Percentiles rank a stretch among this genome's conserved stretches.
Conservation (phyloP, 2,888 invertebrate species). For the Opisthograptis luteolata region DNA sequence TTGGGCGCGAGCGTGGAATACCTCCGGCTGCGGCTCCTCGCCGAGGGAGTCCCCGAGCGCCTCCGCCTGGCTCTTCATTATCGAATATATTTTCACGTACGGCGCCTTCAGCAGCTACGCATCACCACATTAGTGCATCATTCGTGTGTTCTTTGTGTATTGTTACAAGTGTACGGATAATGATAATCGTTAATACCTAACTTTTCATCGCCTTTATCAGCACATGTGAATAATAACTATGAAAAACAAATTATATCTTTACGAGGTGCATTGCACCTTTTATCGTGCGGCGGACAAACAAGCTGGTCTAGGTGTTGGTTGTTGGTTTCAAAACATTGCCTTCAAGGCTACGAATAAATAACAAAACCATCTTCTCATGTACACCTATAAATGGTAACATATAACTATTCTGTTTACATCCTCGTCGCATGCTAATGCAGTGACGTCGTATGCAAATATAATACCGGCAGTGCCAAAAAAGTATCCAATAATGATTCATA, state of each 20-base stretch:
- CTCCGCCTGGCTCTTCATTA: constrained; percentile 96
- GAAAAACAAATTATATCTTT: constrained; percentile 28
- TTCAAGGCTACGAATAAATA: constrained; percentile 7
- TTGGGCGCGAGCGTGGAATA: constrained; percentile 47
- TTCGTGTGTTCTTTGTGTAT: constrained; percentile 43
- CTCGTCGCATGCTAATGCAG: constrained; percentile 31
- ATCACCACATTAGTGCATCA: constrained; percentile 44
- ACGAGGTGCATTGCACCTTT: constrained; percentile 23
- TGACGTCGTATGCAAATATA: constrained; percentile 43
- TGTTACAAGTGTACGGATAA: constrained; percentile 26
- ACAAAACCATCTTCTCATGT: constrained; percentile 22
- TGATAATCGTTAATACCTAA: constrained; percentile 2
- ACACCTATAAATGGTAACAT: constrained; percentile 43
- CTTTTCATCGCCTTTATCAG: constrained; percentile 21
- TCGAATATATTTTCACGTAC: constrained; percentile 97
- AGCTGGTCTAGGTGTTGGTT: constrained; percentile 20
- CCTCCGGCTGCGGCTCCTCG: constrained; percentile 80
- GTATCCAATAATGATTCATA: constrained; percentile 13
- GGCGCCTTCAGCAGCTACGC: constrained; percentile 97
- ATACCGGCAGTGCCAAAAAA: constrained; percentile 29
- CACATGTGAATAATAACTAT: too few species aligned
- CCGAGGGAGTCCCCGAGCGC: constrained; percentile 82
- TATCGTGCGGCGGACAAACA: constrained; percentile 35
- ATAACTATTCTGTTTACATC: constrained; percentile 49
- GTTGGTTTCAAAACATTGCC: constrained; percentile 6